Conservation (phyloP, 2,888 invertebrate genomes). For the Cephus spinipes region DNA sequence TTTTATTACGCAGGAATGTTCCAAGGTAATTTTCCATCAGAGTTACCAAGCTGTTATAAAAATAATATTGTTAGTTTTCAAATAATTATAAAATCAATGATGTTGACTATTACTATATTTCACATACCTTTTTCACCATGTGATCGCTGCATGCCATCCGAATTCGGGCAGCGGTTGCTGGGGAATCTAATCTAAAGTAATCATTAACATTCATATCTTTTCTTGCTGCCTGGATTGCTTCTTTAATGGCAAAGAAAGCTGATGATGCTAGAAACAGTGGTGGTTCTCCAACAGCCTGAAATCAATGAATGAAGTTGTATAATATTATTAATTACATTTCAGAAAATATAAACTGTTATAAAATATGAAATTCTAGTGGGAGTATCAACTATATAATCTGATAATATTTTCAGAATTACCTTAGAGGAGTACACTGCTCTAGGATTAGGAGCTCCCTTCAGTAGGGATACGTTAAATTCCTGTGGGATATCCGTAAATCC, state of each 20-base stretch:
- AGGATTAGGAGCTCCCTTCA: slow-evolving; percentile 91
- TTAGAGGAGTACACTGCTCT: slow-evolving; percentile 96
- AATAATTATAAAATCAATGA: background rate
- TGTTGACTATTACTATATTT: background rate
- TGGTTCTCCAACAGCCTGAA: slow-evolving; percentile 94
- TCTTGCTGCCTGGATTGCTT: slow-evolving; percentile 85
- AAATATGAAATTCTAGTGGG: background rate
- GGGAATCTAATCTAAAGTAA: slow-evolving; percentile 80
- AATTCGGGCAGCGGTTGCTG: slow-evolving; percentile 90
- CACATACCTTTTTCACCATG: slow-evolving; percentile 79
- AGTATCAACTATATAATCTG: slow-evolving; percentile 7
- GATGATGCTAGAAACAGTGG: slow-evolving; percentile 92
- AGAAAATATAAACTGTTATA: background rate
- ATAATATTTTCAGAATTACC: slow-evolving; percentile 68
- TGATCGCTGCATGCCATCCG: slow-evolving; percentile 90
- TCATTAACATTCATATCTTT: slow-evolving; percentile 73
- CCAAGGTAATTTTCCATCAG: slow-evolving; percentile 42
- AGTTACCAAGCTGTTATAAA: slow-evolving; percentile 34
- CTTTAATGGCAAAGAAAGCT: slow-evolving; percentile 89
- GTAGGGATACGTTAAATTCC: slow-evolving; percentile 91
- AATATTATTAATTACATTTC: slow-evolving; percentile 4
- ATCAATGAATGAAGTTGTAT: slow-evolving; percentile 31
- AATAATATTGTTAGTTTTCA: slow-evolving; percentile 1
- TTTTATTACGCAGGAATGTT: slow-evolving; percentile 31
- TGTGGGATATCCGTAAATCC: slow-evolving; percentile 92